Evolutionary conservation across 2,888 invertebrate species (phyloP).

Genomic region (Myathropa florea): DNA sequence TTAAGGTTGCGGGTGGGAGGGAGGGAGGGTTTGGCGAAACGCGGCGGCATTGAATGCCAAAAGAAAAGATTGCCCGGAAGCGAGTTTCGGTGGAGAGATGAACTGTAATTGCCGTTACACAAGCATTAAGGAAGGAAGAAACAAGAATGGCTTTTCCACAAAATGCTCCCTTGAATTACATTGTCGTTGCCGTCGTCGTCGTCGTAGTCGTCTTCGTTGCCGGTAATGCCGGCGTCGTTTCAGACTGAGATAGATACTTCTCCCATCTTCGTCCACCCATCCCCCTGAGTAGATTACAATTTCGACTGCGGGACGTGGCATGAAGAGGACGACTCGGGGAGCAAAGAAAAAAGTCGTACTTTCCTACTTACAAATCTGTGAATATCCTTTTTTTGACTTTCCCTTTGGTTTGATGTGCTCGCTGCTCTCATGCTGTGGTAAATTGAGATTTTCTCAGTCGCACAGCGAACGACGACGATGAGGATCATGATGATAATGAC

Average conservation of each 20-base stretch:
- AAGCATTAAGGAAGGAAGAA: constrained; percentile 70
- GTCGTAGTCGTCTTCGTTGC: not conserved
- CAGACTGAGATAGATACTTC: constrained; percentile 33
- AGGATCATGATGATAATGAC: not conserved
- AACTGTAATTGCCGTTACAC: constrained; percentile 71
- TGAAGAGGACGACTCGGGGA: not conserved
- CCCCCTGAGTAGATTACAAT: constrained; percentile 39
- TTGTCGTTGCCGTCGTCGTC: constrained; percentile 42
- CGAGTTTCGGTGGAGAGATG: constrained; percentile 65
- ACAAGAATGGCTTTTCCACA: constrained; percentile 68
- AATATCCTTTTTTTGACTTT: constrained; percentile 59
- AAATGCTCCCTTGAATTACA: constrained; percentile 64
- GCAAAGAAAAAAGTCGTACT: constrained; percentile 21
- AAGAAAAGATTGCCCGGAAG: constrained; percentile 70
- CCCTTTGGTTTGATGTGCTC: constrained; percentile 24
- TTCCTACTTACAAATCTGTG: constrained; percentile 67
- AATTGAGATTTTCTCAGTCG: constrained; percentile 9
- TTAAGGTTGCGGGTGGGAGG: not conserved
- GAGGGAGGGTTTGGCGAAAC: constrained; percentile 20
- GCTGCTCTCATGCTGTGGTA: constrained; percentile 17
- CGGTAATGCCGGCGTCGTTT: not conserved
- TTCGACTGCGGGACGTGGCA: constrained; percentile 1
- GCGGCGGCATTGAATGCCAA: constrained; percentile 47
- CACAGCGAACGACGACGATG: not conserved
- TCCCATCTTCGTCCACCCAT: not conserved